Percentiles rank a stretch among this genome's conserved stretches.
Conservation (phyloP, 2,888 invertebrate species). For the Catocala fraxini region DNA sequence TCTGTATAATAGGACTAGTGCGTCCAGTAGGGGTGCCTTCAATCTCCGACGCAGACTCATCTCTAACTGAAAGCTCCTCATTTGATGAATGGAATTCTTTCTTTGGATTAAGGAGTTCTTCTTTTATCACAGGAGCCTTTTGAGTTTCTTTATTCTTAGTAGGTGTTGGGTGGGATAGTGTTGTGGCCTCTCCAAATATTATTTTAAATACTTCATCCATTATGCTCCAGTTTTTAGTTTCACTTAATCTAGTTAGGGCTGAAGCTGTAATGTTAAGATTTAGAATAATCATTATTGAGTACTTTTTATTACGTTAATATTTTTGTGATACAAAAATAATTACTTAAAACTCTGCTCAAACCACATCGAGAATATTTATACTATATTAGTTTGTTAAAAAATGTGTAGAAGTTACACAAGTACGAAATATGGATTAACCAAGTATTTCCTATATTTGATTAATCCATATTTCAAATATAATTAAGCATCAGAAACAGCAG, state of each 20-base stretch:
- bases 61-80: constrained; percentile 54
- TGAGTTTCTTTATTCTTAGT: constrained; percentile 22
- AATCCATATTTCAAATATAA: no score
- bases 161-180: constrained; percentile 10
- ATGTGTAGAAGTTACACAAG: no score
- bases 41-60: constrained; percentile 73
- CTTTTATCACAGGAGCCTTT: constrained; percentile 22
- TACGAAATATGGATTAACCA: no score
- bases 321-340: no score
- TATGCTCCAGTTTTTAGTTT: constrained; percentile 70
- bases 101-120: constrained; percentile 21
- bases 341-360: no score
- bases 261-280: constrained; percentile 55
- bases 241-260: constrained; percentile 64
- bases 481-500: no score
- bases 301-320: no score
- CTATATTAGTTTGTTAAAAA: no score
- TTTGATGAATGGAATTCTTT: constrained; percentile 36
- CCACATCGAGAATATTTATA: no score
- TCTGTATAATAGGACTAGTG: constrained; percentile 74
- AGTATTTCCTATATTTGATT: no score
- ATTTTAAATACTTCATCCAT: constrained; percentile 69
- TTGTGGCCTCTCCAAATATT: constrained; percentile 60
- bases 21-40: constrained; percentile 76
- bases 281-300: neutral